Percentiles rank a stretch among this genome's conserved stretches.
phyloP scores from a whole-genome alignment of 2,888 invertebrate genomes.

The Sclerodermus sp. region DNA sequence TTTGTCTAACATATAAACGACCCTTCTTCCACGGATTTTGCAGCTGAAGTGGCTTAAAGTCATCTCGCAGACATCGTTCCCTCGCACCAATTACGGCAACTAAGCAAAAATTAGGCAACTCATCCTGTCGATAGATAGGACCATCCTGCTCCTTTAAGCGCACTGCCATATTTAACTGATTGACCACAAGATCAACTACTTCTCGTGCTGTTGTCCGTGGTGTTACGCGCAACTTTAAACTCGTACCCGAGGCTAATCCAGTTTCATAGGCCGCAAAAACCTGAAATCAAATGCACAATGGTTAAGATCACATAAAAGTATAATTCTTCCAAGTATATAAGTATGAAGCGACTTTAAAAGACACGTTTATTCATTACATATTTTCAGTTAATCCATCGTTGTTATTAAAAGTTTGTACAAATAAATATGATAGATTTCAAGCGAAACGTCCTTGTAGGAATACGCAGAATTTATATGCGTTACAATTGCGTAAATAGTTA shows the following conservation, averaged over 20 bases:
- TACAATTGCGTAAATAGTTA: too few relatives aligned
- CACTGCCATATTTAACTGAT: slow-evolving; percentile 93
- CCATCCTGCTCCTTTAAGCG: slow-evolving; percentile 83
- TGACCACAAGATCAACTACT: slow-evolving; percentile 92
- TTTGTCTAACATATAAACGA: slow-evolving; percentile 86
- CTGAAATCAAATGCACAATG: slow-evolving; percentile 60
- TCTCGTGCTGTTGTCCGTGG: slow-evolving; percentile 91
- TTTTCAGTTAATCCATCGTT: too few relatives aligned
- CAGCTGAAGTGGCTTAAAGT: slow-evolving; percentile 88
- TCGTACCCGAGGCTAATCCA: slow-evolving; percentile 89
- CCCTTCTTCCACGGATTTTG: slow-evolving; percentile 97
- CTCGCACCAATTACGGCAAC: slow-evolving; percentile 95
- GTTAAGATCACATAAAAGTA: too few relatives aligned
- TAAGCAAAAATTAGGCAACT: slow-evolving; percentile 86
- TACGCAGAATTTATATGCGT: too few relatives aligned
- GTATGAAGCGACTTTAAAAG: too few relatives aligned
- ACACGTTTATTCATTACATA: too few relatives aligned
- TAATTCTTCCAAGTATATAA: too few relatives aligned
- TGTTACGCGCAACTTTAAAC: slow-evolving; percentile 90
- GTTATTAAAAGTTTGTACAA: too few relatives aligned
- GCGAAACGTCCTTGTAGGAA: too few relatives aligned
- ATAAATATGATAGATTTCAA: too few relatives aligned
- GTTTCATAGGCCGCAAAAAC: slow-evolving; percentile 97
- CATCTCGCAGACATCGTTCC: slow-evolving; percentile 90
- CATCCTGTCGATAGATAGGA: slow-evolving; percentile 82